Percentiles rank a stretch among this genome's conserved stretches.
Conservation (phyloP, 2,113 vertebrate genomes). For the Stomatorhinus ivindoensis region DNA sequence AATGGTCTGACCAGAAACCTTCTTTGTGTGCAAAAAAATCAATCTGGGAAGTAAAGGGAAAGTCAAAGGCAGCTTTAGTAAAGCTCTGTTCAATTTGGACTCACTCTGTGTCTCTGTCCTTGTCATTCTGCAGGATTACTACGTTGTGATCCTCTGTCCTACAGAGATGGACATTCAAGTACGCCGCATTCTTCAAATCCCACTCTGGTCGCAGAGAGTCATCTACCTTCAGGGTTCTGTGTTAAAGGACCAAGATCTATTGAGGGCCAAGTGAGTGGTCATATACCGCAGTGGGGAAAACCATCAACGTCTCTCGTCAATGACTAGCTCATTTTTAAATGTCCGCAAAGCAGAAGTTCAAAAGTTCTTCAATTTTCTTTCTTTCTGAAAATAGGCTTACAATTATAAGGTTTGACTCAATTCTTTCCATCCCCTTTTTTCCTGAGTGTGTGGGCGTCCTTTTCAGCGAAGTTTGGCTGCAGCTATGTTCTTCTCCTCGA, state of each 20-base stretch:
- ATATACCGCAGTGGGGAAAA: neutral
- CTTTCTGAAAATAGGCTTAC: neutral
- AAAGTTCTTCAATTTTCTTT: neutral
- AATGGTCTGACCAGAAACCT: neutral
- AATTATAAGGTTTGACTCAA: neutral
- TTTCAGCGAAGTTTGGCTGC: slow-evolving; percentile 1
- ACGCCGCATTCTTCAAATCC: slow-evolving; percentile 88
- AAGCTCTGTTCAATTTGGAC: neutral
- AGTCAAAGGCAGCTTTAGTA: neutral
- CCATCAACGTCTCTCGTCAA: neutral
- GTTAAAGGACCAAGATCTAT: slow-evolving; percentile 92
- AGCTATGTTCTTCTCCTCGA: neutral
- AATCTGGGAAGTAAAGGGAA: neutral
- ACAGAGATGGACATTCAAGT: slow-evolving; percentile 93
- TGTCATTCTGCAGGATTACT: slow-evolving; percentile 74
- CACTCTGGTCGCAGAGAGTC: slow-evolving; percentile 90
- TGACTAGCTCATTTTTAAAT: neutral
- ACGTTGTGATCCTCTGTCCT: slow-evolving; percentile 92
- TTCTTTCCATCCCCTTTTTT: slow-evolving; percentile 3
- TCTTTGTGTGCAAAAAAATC: neutral
- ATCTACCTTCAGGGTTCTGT: slow-evolving; percentile 95
- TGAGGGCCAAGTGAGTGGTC: slow-evolving; percentile 85
- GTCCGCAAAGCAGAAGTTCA: neutral
- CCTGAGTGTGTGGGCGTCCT: neutral
- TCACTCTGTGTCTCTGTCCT: neutral